Percentiles rank a stretch among this genome's conserved stretches.
Evolutionary conservation across 2,888 invertebrate genomes (phyloP).

Genomic region (Sisyra nigra): DNA sequence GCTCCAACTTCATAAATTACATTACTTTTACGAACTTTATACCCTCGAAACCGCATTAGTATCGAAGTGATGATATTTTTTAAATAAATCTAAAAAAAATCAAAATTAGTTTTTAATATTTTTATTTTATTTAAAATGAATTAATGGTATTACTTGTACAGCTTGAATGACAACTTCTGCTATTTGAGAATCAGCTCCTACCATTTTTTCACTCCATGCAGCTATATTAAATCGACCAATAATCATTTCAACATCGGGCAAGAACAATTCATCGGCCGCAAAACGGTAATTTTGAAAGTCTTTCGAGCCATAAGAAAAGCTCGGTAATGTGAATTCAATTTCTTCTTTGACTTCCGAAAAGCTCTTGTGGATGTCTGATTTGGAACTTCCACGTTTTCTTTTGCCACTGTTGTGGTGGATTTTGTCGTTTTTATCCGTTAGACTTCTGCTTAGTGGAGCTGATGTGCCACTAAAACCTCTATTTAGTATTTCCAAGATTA

Average conservation of each 20-base stretch:
- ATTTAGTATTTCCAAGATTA: constrained; percentile 60
- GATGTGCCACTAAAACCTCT: constrained; percentile 33
- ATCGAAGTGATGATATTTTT: constrained; percentile 69
- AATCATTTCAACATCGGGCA: constrained; percentile 73
- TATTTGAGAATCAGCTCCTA: constrained; percentile 69
- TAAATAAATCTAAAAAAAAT: constrained; percentile 42
- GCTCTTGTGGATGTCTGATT: constrained; percentile 35
- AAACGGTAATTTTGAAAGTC: constrained; percentile 29
- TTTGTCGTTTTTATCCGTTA: constrained; percentile 2
- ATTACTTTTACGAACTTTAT: constrained; percentile 51
- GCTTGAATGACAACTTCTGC: constrained; percentile 70
- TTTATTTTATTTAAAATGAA: too few species aligned
- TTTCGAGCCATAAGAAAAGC: constrained; percentile 31
- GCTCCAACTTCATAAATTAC: constrained; percentile 70
- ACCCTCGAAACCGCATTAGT: constrained; percentile 66
- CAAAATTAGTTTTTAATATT: constrained; percentile 7
- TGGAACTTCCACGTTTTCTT: constrained; percentile 35
- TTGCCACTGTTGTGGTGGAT: constrained; percentile 7
- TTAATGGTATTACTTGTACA: constrained; percentile 38
- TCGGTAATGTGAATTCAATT: constrained; percentile 37
- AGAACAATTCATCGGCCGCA: constrained; percentile 54
- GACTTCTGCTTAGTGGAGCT: background rate
- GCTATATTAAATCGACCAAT: constrained; percentile 68
- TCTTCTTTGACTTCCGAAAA: constrained; percentile 44
- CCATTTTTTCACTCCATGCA: constrained; percentile 79